Conservation (phyloP, 2,888 invertebrate genomes). For the Fragum whitleyi region DNA sequence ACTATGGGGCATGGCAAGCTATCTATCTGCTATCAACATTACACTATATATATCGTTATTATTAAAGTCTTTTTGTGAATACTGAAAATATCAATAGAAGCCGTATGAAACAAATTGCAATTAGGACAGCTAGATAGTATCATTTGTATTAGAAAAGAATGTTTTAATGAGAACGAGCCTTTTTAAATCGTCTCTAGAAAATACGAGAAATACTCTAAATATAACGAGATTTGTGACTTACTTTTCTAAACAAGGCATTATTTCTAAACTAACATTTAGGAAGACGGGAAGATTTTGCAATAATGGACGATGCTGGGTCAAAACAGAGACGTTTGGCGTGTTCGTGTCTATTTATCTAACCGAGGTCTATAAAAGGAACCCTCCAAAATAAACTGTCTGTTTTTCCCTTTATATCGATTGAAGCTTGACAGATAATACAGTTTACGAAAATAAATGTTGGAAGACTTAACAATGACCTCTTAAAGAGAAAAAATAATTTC, state of each 20-base stretch:
- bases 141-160: background rate
- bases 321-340: conserved; percentile 2
- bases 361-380: conserved; percentile 21
- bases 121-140: background rate
- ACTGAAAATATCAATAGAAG: background rate
- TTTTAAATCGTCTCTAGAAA: background rate
- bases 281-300: conserved; percentile 10
- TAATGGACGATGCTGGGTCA: background rate
- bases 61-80: conserved; percentile 1
- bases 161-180: background rate
- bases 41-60: background rate
- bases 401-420: conserved; percentile 4
- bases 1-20: too few relatives aligned
- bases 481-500: background rate
- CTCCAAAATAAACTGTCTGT: conserved; percentile 16
- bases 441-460: conserved; percentile 1
- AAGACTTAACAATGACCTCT: background rate
- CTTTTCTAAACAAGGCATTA: background rate
- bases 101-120: background rate
- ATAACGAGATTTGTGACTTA: background rate
- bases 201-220: background rate
- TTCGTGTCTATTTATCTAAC: conserved; percentile 1
- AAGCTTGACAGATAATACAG: background rate
- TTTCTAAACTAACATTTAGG: background rate
- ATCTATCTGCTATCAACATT: background rate